Evolutionary conservation across 2,113 vertebrate species (phyloP).

Genomic region (Poeciliopsis retropinna): DNA sequence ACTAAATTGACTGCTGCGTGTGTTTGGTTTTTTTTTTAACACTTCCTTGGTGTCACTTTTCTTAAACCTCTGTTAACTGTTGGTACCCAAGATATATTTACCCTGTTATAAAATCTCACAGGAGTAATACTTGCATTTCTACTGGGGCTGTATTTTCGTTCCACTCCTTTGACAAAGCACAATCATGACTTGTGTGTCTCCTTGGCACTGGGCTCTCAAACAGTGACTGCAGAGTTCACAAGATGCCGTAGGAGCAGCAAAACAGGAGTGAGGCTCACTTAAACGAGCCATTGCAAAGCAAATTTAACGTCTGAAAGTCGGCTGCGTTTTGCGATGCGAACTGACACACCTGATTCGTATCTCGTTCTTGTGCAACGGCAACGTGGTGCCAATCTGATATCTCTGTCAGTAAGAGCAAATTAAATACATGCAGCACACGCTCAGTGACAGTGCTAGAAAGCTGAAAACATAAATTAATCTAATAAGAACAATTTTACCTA

Average conservation of each 20-base stretch:
- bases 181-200: conserved; percentile 1
- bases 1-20: not conserved
- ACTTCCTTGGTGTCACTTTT: not conserved
- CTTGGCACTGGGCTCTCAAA: not conserved
- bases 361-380: not conserved
- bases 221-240: not conserved
- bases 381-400: not conserved
- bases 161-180: not conserved
- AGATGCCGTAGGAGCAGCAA: not conserved
- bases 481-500: not conserved
- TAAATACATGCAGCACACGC: not conserved
- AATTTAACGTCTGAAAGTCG: not conserved
- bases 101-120: not conserved
- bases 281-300: not conserved
- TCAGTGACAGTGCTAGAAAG: too few relatives aligned
- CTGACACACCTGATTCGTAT: not conserved
- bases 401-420: not conserved
- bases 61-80: not conserved
- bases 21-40: not conserved
- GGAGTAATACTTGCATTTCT: conserved; percentile 4
- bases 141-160: not conserved
- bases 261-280: not conserved
- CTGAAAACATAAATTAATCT: not conserved
- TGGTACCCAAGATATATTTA: not conserved
- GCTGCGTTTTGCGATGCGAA: not conserved